Conservation (phyloP, 2,797 vertebrate genomes). For the Anas acuta region DNA sequence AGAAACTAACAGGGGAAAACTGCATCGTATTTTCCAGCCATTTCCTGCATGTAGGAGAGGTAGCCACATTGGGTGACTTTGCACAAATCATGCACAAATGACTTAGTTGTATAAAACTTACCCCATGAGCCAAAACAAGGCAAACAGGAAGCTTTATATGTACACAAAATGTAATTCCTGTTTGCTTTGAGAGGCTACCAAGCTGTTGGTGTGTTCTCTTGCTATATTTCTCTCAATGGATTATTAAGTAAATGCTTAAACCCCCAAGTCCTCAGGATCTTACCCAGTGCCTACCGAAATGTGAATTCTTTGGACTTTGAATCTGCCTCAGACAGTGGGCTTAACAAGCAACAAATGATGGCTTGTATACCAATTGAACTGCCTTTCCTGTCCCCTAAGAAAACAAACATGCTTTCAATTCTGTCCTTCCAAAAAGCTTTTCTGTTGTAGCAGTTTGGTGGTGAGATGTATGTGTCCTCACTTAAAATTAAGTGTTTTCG, state of each 20-base stretch:
- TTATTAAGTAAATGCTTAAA: not conserved
- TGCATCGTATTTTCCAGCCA: not conserved
- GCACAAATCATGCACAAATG: not conserved
- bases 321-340: not conserved
- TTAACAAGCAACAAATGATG: not conserved
- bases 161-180: not conserved
- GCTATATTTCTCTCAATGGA: not conserved
- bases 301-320: not conserved
- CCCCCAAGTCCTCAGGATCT: not conserved
- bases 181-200: not conserved
- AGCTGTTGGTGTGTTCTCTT: not conserved
- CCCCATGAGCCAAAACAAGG: not conserved
- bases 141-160: not conserved
- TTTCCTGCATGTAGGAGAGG: not conserved
- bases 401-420: not conserved
- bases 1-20: not conserved
- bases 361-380: not conserved
- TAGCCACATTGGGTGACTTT: rapidly evolving
- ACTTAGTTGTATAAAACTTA: not conserved
- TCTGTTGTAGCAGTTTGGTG: not conserved
- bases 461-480: not conserved
- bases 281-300: not conserved
- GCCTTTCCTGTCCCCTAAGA: not conserved
- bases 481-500: not conserved
- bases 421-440: not conserved